Conservation (phyloP, 2,797 vertebrate genomes). For the Danio jaintianensis region DNA sequence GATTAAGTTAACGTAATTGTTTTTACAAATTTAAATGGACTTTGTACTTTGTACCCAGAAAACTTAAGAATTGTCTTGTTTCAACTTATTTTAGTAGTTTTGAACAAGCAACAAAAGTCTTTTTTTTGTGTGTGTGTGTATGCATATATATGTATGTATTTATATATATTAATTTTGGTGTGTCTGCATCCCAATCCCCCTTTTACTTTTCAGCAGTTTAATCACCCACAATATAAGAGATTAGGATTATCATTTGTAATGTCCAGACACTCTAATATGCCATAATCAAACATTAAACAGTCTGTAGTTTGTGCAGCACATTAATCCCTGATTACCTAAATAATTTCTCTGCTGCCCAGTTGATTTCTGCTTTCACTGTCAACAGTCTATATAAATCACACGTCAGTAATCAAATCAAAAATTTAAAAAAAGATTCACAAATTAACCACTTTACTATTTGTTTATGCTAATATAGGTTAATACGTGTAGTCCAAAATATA, state of each 20-base stretch:
- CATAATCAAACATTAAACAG: neutral
- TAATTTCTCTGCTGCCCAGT: neutral
- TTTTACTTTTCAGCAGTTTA: neutral
- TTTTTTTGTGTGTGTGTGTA: too few relatives aligned
- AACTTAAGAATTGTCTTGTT: too few relatives aligned
- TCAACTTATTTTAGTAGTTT: too few relatives aligned
- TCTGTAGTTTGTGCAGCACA: constrained; percentile 5
- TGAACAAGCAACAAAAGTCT: too few relatives aligned
- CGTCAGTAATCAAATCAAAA: neutral
- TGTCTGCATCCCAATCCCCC: neutral
- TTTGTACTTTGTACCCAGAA: too few relatives aligned
- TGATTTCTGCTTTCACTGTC: neutral
- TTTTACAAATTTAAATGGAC: too few relatives aligned
- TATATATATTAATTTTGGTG: too few relatives aligned
- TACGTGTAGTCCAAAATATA: neutral
- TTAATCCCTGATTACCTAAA: constrained; percentile 12
- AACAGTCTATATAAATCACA: neutral
- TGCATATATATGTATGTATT: too few relatives aligned
- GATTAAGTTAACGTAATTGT: too few relatives aligned
- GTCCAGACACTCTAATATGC: constrained; percentile 6
- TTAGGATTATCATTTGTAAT: constrained; percentile 23
- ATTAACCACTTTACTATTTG: neutral
- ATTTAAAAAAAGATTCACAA: neutral
- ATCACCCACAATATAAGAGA: neutral
- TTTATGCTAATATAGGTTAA: neutral